Evolutionary conservation across 64 coral and sea anemone genomes (phyloP).

Genomic region (Orbicella faveolata): DNA sequence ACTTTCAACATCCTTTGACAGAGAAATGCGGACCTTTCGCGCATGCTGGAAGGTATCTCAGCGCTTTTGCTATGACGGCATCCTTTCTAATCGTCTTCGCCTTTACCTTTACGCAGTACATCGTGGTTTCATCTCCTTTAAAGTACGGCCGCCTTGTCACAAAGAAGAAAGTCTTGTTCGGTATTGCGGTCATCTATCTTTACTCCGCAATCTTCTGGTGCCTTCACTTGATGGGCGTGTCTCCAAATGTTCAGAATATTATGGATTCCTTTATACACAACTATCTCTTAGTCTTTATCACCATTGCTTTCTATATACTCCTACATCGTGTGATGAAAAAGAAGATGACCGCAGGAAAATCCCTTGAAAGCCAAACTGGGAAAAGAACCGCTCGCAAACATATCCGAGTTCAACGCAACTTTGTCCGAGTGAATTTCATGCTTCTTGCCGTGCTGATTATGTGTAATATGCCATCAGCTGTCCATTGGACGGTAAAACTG

Average conservation of each 20-base stretch:
- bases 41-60: neutral
- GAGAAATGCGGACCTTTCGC: neutral
- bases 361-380: neutral
- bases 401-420: neutral
- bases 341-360: neutral
- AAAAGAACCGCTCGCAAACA: neutral
- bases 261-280: neutral
- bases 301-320: slow-evolving; percentile 10
- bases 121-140: slow-evolving; percentile 26
- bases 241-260: neutral
- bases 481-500: slow-evolving; percentile 21
- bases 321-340: slow-evolving; percentile 23
- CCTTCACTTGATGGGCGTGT: slow-evolving; percentile 4
- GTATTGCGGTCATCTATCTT: neutral
- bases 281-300: neutral
- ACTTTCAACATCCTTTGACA: neutral
- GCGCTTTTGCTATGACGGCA: neutral
- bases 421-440: no score
- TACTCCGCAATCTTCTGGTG: slow-evolving; percentile 16
- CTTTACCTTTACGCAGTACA: slow-evolving; percentile 22
- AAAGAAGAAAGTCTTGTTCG: neutral
- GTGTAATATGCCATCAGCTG: slow-evolving; percentile 1
- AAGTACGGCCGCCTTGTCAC: slow-evolving; percentile 31
- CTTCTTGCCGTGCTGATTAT: no score
- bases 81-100: slow-evolving; percentile 32